Conservation (phyloP, 2,888 invertebrate genomes). For the Xylophagus ater region DNA sequence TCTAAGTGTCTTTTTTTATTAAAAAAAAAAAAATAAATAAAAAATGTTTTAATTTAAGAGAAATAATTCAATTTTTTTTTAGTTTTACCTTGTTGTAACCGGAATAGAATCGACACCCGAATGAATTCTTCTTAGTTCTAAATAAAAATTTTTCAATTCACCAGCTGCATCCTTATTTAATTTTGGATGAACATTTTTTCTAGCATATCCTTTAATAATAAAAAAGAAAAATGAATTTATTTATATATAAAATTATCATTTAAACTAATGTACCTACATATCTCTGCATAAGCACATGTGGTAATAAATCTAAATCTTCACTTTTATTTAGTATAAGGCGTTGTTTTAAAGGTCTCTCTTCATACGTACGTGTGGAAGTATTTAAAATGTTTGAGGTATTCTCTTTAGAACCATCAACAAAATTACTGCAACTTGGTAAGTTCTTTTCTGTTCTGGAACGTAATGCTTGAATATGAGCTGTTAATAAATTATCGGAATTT, state of each 20-base stretch:
- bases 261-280: conserved; percentile 48
- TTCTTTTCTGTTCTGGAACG: conserved; percentile 47
- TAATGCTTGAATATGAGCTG: conserved; percentile 63
- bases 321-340: conserved; percentile 38
- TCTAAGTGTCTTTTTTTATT: conserved; percentile 85
- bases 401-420: no score
- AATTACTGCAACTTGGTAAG: no score
- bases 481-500: conserved; percentile 27
- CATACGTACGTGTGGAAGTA: no score
- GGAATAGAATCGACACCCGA: conserved; percentile 59
- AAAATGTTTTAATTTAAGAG: background rate
- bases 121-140: conserved; percentile 59
- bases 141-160: conserved; percentile 65
- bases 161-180: conserved; percentile 60
- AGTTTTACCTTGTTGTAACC: conserved; percentile 56
- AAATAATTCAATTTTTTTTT: conserved; percentile 16
- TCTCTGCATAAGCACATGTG: conserved; percentile 66
- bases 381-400: no score
- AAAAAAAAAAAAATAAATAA: no score
- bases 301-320: conserved; percentile 59
- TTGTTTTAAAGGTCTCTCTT: conserved; percentile 39
- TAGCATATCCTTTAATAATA: conserved; percentile 55
- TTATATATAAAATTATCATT: no score
- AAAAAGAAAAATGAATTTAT: background rate
- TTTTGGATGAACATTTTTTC: conserved; percentile 73